Evolutionary conservation across 2,888 invertebrate species (phyloP).

Genomic region (Philopedon plagiatum): DNA sequence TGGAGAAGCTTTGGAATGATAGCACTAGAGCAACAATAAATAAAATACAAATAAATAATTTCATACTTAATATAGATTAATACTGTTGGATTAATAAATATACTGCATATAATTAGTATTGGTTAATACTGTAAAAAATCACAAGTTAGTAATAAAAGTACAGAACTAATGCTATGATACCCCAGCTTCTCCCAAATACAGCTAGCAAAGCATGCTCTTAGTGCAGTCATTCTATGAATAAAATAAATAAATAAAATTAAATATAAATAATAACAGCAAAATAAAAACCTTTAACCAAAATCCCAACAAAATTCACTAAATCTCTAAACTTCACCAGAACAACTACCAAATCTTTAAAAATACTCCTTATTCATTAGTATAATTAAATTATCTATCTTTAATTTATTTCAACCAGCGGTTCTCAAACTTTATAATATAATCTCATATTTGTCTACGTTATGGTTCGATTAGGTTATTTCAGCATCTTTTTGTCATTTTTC

Average conservation of each 20-base stretch:
- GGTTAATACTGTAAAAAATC: constrained; percentile 11
- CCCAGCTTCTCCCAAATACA: constrained; percentile 63
- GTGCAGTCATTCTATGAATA: constrained; percentile 62
- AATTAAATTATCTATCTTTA: neutral
- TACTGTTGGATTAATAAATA: constrained; percentile 50
- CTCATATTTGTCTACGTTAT: too few species aligned
- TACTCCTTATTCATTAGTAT: neutral
- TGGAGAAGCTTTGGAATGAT: constrained; percentile 68
- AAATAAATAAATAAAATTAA: constrained; percentile 53
- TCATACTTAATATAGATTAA: constrained; percentile 11
- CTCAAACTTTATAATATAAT: too few species aligned
- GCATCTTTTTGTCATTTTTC: too few species aligned
- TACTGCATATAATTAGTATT: constrained; percentile 48
- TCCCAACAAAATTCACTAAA: constrained; percentile 43
- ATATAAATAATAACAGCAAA: neutral
- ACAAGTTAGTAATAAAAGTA: constrained; percentile 1
- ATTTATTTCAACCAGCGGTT: neutral
- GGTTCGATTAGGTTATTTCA: too few species aligned
- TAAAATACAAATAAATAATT: constrained; percentile 45
- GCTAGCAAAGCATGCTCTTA: constrained; percentile 58
- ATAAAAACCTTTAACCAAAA: constrained; percentile 20
- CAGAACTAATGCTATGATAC: constrained; percentile 57
- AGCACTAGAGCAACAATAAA: constrained; percentile 60
- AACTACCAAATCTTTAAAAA: neutral
- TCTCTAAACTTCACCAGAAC: constrained; percentile 12